Evolutionary conservation across 2,113 vertebrate genomes (phyloP).

Genomic region (Daphoenositta chrysoptera): DNA sequence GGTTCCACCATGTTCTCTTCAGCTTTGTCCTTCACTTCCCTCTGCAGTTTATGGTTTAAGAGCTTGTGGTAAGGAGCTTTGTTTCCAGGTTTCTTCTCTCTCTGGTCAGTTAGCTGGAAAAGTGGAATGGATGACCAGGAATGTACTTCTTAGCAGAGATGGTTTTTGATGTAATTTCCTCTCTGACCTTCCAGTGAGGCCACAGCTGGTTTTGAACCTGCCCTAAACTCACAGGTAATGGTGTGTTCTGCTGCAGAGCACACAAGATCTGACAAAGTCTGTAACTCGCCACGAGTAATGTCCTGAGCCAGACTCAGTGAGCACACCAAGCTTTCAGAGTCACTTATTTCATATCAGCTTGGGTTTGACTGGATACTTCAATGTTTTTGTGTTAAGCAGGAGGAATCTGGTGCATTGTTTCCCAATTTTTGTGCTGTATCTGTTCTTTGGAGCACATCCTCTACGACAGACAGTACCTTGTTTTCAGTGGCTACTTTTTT

Average conservation of each 20-base stretch:
- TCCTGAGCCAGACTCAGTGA: rapidly evolving
- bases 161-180: not conserved
- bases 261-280: not conserved
- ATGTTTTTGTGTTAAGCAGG: not conserved
- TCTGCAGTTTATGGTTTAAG: not conserved
- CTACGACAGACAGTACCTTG: not conserved
- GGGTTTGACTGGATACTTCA: not conserved
- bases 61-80: not conserved
- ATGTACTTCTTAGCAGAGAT: not conserved
- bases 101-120: not conserved
- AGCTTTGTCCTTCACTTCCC: not conserved
- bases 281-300: rapidly evolving
- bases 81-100: not conserved
- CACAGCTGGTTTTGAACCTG: not conserved
- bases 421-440: not conserved
- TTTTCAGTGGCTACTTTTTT: not conserved
- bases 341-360: not conserved
- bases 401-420: not conserved
- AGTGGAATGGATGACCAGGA: not conserved
- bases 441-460: not conserved
- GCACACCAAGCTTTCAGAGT: not conserved
- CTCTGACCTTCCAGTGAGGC: not conserved
- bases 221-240: not conserved
- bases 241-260: not conserved
- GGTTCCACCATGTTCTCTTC: not conserved